Evolutionary conservation across 2,113 vertebrate species (phyloP).

Genomic region (Tetraodon nigroviridis): DNA sequence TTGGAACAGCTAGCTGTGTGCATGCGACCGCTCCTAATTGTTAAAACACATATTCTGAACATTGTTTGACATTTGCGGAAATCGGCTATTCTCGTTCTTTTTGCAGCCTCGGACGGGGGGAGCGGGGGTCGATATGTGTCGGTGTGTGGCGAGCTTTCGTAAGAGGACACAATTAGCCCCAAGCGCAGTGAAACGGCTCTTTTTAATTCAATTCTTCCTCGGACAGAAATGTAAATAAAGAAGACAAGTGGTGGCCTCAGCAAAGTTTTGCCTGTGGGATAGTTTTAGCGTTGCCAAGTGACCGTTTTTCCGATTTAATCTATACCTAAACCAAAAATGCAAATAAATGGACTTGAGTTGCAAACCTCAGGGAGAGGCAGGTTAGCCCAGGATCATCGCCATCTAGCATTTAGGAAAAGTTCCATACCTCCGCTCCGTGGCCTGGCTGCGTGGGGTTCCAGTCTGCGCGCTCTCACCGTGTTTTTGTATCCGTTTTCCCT

Average conservation of each 20-base stretch:
- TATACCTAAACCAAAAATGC: not conserved
- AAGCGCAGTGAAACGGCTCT: not conserved
- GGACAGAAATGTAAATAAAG: too few species aligned
- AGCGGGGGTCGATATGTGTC: conserved; percentile 3
- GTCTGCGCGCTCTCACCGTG: conserved; percentile 2
- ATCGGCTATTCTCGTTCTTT: not conserved
- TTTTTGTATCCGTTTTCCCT: not conserved
- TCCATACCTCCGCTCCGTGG: not conserved
- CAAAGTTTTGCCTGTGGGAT: too few species aligned
- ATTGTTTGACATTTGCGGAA: conserved; percentile 11
- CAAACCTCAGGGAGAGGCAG: not conserved
- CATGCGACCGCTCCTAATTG: not conserved
- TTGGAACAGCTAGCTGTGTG: not conserved
- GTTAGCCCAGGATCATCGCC: not conserved
- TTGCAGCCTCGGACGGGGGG: not conserved
- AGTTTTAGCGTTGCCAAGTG: too few species aligned
- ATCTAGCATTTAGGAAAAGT: too few species aligned
- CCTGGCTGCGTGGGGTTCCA: conserved; percentile 9
- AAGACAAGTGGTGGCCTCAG: too few species aligned
- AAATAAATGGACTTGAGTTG: not conserved
- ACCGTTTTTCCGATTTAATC: not conserved
- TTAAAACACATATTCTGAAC: conserved; percentile 1
- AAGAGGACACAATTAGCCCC: not conserved
- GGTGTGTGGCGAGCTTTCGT: not conserved
- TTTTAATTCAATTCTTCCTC: too few species aligned